phyloP scores from a whole-genome alignment of 2,113 vertebrate genomes.

The Anser brachyrhynchus region DNA sequence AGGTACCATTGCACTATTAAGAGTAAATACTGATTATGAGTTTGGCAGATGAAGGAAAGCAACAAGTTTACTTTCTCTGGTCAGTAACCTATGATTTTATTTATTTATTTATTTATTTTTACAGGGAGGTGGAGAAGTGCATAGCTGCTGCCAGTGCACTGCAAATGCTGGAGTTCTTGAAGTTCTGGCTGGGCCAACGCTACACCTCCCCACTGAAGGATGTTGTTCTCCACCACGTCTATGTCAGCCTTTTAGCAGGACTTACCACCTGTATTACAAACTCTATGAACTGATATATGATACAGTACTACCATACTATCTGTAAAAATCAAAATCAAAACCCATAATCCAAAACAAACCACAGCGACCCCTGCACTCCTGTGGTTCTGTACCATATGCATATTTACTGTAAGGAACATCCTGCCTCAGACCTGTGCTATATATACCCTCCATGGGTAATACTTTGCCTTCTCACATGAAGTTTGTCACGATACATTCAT shows the following conservation, averaged over 20 bases:
- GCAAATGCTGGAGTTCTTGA: not conserved
- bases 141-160: not conserved
- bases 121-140: not conserved
- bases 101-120: not conserved
- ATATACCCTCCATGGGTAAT: not conserved
- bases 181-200: fast-evolving
- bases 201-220: not conserved
- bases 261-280: not conserved
- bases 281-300: not conserved
- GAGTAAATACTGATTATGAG: not conserved
- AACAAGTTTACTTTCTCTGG: not conserved
- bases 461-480: not conserved
- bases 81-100: not conserved
- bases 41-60: not conserved
- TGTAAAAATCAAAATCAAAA: not conserved
- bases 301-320: not conserved
- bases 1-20: not conserved
- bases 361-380: not conserved
- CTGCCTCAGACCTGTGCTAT: not conserved
- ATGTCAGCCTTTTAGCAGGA: not conserved
- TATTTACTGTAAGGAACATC: not conserved
- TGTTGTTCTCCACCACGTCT: not conserved
- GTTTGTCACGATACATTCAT: not conserved
- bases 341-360: not conserved
- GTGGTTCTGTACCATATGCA: fast-evolving